Evolutionary conservation across 2,797 vertebrate genomes (phyloP).

Genomic region (Champsocephalus esox): DNA sequence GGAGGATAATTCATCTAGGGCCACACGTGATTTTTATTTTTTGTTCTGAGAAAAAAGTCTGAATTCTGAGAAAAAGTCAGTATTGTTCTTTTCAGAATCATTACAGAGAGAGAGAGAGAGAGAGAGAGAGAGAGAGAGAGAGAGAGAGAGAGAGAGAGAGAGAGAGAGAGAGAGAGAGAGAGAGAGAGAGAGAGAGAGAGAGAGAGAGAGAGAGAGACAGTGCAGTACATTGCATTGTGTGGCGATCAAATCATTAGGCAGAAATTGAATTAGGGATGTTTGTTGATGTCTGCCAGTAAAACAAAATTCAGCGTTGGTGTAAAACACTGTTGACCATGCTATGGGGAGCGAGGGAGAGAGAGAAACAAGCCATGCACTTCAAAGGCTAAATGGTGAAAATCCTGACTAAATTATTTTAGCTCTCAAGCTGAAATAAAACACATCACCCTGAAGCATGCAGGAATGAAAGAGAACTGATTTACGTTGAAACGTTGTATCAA

Average conservation of each 20-base stretch:
- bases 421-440: conserved; percentile 48
- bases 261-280: conserved; percentile 72
- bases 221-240: conserved; percentile 38
- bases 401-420: conserved; percentile 54
- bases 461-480: conserved; percentile 34
- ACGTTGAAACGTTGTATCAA: conserved; percentile 27
- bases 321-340: conserved; percentile 59
- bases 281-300: conserved; percentile 76
- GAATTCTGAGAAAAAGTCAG: too few species aligned
- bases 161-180: too few species aligned
- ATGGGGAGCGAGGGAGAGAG: conserved; percentile 19
- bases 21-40: too few species aligned
- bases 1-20: too few species aligned
- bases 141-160: too few species aligned
- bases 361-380: conserved; percentile 49
- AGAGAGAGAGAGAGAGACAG: too few species aligned
- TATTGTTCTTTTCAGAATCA: too few species aligned
- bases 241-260: conserved; percentile 67
- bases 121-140: too few species aligned
- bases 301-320: conserved; percentile 62
- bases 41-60: too few species aligned
- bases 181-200: too few species aligned
- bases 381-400: conserved; percentile 60
- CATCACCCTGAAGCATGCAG: conserved; percentile 33
- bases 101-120: too few species aligned